Evolutionary conservation across 2,113 vertebrate species (phyloP).

Genomic region (Aegotheles bennettii): DNA sequence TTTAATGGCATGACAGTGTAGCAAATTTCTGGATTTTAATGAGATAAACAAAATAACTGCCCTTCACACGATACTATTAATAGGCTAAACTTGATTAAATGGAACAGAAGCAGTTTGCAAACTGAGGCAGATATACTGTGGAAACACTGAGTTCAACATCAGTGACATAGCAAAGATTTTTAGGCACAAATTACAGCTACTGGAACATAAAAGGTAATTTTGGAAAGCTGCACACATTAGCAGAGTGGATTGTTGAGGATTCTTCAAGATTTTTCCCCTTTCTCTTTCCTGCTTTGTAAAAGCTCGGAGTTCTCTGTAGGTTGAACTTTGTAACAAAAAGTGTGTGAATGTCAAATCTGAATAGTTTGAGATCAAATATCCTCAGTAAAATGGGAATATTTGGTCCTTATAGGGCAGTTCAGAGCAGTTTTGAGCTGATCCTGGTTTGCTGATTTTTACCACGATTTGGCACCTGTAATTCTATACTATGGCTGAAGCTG

Average conservation of each 20-base stretch:
- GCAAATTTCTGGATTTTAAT: conserved; percentile 19
- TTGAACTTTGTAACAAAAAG: neutral
- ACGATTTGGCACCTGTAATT: neutral
- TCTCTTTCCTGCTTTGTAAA: neutral
- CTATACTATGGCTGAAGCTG: neutral
- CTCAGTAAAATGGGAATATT: neutral
- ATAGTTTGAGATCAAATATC: neutral
- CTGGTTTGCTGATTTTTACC: neutral
- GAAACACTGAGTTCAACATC: neutral
- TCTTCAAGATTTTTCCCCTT: neutral
- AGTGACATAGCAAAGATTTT: neutral
- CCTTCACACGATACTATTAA: neutral
- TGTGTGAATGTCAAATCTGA: neutral
- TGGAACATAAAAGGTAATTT: neutral
- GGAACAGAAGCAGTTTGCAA: neutral
- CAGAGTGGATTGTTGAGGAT: neutral
- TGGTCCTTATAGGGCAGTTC: neutral
- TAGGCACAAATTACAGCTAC: neutral
- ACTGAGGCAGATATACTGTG: neutral
- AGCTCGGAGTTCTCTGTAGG: neutral
- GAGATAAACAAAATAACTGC: neutral
- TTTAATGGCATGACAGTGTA: neutral
- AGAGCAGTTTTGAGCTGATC: neutral
- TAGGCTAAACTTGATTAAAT: neutral
- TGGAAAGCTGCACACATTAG: neutral